Evolutionary conservation across 1,140 invertebrate species (phyloP).

Genomic region (Cardiocondyla obscurior): DNA sequence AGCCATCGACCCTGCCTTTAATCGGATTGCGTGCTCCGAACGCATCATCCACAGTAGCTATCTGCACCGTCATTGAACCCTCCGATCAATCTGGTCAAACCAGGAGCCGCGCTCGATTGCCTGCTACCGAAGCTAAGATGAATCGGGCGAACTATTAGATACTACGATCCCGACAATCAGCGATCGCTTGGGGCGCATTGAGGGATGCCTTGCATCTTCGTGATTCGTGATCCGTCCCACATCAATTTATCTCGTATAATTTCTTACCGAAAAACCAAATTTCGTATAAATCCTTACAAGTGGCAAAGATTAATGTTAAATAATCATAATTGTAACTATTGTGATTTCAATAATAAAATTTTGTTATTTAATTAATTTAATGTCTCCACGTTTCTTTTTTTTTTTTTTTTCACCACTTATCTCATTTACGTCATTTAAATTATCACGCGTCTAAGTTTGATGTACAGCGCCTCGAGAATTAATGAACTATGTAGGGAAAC

Average conservation of each 20-base stretch:
- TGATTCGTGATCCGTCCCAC: neutral
- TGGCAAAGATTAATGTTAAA: neutral
- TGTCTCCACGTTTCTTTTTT: neutral
- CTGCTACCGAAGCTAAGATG: conserved; percentile 66
- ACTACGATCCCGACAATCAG: conserved; percentile 41
- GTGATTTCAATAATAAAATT: neutral
- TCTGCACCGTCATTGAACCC: conserved; percentile 75
- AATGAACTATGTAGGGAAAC: conserved; percentile 19
- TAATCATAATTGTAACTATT: conserved; percentile 1
- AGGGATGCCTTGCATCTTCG: conserved; percentile 46
- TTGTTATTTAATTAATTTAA: neutral
- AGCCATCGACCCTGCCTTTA: conserved; percentile 41
- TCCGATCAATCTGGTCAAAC: conserved; percentile 72
- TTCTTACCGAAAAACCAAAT: neutral
- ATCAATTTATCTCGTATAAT: conserved; percentile 7
- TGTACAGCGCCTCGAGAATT: neutral
- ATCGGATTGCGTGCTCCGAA: conserved; percentile 49
- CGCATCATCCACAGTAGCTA: conserved; percentile 68
- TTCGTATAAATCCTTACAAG: neutral
- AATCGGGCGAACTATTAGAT: conserved; percentile 56
- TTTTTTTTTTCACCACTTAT: neutral
- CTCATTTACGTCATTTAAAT: neutral
- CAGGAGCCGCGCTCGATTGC: conserved; percentile 61
- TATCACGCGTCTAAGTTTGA: neutral
- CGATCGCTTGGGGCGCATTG: conserved; percentile 20